These are phyloP conservation scores for Cremastinae sp. DNA, from an alignment of 2,888 invertebrate genomes.

Conservation along the genomic window DNA sequence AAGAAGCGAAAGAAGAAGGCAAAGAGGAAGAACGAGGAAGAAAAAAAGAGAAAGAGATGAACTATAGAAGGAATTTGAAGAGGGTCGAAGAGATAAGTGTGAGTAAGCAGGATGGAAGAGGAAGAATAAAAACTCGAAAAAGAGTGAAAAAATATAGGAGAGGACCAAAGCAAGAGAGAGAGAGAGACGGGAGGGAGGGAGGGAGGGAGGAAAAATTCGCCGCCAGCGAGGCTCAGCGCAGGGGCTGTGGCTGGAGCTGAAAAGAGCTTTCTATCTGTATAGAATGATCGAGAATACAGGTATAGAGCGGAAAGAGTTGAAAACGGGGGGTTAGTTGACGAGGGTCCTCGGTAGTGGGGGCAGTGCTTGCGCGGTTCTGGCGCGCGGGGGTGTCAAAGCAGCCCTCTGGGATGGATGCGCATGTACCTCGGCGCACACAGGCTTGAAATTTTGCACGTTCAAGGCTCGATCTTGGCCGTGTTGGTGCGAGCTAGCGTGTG, in stretches of 20 bases:
- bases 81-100: conserved; percentile 5
- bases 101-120: background rate
- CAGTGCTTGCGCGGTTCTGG: conserved; percentile 62
- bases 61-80: conserved; percentile 12
- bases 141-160: background rate
- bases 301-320: conserved; percentile 34
- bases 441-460: conserved; percentile 9
- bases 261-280: conserved; percentile 44
- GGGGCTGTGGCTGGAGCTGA: conserved; percentile 72
- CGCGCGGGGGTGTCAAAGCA: conserved; percentile 57
- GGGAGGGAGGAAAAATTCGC: conserved; percentile 61
- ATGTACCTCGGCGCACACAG: conserved; percentile 15
- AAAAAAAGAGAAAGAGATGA: conserved; percentile 12
- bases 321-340: conserved; percentile 54
- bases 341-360: conserved; percentile 49
- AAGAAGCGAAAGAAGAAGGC: conserved; percentile 40
- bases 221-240: conserved; percentile 62
- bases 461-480: conserved; percentile 19
- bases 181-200: conserved; percentile 29
- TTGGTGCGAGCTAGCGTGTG: conserved; percentile 54
- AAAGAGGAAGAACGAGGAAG: conserved; percentile 22
- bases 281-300: background rate
- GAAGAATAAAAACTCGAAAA: background rate
- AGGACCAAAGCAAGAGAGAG: background rate
- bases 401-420: conserved; percentile 34